Evolutionary conservation across 2,888 invertebrate genomes (phyloP), one percentile per base, ranked within the genome.

Genomic region (Drosophila phalerata): DNA sequence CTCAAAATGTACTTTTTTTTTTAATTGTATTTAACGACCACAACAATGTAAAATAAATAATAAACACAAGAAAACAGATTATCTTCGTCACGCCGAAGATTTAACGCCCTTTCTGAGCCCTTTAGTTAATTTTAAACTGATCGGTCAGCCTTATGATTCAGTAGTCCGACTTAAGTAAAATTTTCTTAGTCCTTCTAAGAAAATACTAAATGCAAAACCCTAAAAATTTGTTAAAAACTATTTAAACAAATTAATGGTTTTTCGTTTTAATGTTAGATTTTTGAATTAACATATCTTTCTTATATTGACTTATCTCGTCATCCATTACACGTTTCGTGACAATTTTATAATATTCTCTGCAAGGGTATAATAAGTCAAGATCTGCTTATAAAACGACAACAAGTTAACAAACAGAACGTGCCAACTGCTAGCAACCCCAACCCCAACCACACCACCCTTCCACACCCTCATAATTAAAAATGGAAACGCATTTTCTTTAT

Each of bases 331-430:
- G 13, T 9, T 38, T 34, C 34, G 13, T n/a, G 13, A 34, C 34
- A 34, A 13, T 13, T 5, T 34, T 2, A 5, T 34, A 34, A 15
- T 17, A 38, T 13, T 9, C 9, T 15, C 9, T 38, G 38, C 5
- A 4, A 17, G 40, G 1, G 40, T 43, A 45, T 4, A n/a, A 15
- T 5, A 69, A 68, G 69, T 72, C 86, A 88, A 86, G 84, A 86
- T 80, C 70, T 63, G 13, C 37, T 10, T 40, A 28, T 22, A 52
- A 47, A 49, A 19, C 11, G 28, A 42, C 30, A 66, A 17, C 37
- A 80, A 65, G 67, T 67, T 68, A 66, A 51, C 38, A 70, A 68
- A 57, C 43, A 55, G 37, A 69, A 34, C 57, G 68, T 65, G 77
- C 47, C 56, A 57, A 34, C 32, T 58, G 60, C 60, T 42, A 3